A percentile compares a stretch with the other conserved stretches of the same genome.
Evolutionary conservation across 2,888 invertebrate species (phyloP).

Genomic region (Brachypterus glaber): DNA sequence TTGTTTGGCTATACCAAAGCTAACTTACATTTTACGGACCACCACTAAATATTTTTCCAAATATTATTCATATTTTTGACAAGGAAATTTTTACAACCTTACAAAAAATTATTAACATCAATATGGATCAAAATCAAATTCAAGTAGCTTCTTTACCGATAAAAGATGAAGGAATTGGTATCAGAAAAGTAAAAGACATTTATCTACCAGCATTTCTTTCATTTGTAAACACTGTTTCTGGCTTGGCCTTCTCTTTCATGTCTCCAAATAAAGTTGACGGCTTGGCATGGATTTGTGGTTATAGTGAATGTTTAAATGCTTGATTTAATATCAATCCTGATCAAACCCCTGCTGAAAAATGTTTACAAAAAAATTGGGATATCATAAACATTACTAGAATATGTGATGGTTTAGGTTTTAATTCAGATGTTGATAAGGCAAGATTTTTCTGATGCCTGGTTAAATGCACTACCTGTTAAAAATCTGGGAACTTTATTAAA

Average conservation of each 20-base stretch:
- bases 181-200: conserved; percentile 1
- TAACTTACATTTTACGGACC: background rate
- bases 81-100: conserved; percentile 1
- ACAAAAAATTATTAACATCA: background rate
- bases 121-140: background rate
- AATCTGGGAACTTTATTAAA: background rate
- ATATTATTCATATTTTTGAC: background rate
- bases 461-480: conserved; percentile 1
- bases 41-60: background rate
- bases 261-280: background rate
- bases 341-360: background rate
- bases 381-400: conserved; percentile 1
- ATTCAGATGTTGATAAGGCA: background rate
- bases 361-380: background rate
- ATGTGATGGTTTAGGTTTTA: background rate
- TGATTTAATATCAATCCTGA: background rate
- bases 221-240: background rate
- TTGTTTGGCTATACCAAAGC: conserved; percentile 2
- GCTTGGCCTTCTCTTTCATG: background rate
- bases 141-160: background rate
- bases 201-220: conserved; percentile 1
- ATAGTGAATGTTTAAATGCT: background rate
- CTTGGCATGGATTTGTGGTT: background rate
- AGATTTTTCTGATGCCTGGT: background rate
- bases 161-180: background rate